Base-by-base conservation (phyloP, 2,797 vertebrate genomes). In the Scarus forsteni region DNA sequence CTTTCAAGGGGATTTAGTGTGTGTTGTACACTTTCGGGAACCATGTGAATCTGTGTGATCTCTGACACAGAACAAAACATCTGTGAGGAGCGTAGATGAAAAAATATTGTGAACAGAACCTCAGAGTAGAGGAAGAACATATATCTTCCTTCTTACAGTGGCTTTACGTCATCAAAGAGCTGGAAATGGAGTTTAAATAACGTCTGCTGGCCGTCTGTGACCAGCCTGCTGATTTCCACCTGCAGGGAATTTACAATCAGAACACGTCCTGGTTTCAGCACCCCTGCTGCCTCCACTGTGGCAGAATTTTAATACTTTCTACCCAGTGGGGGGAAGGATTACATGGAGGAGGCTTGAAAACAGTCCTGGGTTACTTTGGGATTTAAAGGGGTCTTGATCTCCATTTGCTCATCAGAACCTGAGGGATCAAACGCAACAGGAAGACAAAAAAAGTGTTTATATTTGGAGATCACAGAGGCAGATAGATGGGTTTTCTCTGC, bases 331-430 rank as follows among this genome's bases (percentile, higher is more conserved):
- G 55, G 68, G 61, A 3, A 36, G 60, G 46, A 77, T 87, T 84
- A 86, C 78, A 73, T 44, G 54, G 60, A 77, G 72, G 66, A 77
- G 77, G 77, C 35, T 73, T 46, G 72, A 61, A 70, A 77, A 67
- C 70, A 42, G 18, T 77, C 80, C 83, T 55, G 60, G n/a, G 62
- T 46, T 82, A 73, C 71, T 79, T 56, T 75, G 84, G 70, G 87
- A 91, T 75, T 86, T 85, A 27, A 10, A 43, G 16, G 50, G 82
- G 87, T 91, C 91, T 79, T 88, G 85, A 88, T 92, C 87, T 90
- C 79, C 75, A 80, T 90, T 87, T 86, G 73, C 79, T 85, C 66
- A 34, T 81, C 73, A 73, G 75, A 88, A 79, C 72, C 57, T 7
- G 10, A 16, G 67, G 77, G 83, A 90, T 91, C 78, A 86, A 65